Conservation (phyloP, 2,113 vertebrate genomes). For the Channa argus region DNA sequence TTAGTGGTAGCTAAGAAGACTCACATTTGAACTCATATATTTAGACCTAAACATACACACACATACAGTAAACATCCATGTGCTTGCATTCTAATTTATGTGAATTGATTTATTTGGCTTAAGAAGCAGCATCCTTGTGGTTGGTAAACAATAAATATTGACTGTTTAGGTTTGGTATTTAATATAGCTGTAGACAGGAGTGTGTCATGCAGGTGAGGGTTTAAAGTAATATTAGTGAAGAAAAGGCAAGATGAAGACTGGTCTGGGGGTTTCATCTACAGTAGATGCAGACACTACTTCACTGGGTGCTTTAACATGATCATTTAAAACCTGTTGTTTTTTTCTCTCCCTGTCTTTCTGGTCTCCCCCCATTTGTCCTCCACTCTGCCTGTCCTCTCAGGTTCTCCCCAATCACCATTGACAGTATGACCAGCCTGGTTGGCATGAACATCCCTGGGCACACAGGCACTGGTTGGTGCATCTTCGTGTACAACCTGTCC, state of each 20-base stretch:
- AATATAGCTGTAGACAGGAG: conserved; percentile 5
- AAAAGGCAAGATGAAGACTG: conserved; percentile 5
- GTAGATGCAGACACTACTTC: conserved; percentile 19
- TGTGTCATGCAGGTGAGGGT: background rate
- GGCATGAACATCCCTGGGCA: conserved; percentile 99
- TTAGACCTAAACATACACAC: conserved; percentile 19
- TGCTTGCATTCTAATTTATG: background rate
- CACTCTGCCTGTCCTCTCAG: conserved; percentile 75
- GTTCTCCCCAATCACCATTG: conserved; percentile 99
- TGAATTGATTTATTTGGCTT: conserved; percentile 5
- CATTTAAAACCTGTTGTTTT: conserved; percentile 23
- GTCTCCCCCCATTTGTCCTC: conserved; percentile 11
- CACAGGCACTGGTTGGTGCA: conserved; percentile 99
- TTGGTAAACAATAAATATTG: background rate
- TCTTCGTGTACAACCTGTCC: conserved; percentile 99
- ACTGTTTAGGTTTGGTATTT: background rate
- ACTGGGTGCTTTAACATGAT: background rate
- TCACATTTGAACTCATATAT: conserved; percentile 26
- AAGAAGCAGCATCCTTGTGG: conserved; percentile 25
- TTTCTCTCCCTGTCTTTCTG: conserved; percentile 24
- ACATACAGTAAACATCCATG: conserved; percentile 4
- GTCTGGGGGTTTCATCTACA: conserved; percentile 33
- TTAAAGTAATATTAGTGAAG: background rate
- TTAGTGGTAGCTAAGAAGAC: conserved; percentile 25
- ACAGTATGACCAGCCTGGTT: conserved; percentile 99